Percentiles rank a stretch among this genome's conserved stretches.
Evolutionary conservation across 2,797 vertebrate genomes (phyloP).

Genomic region (Sphenodon punctatus): DNA sequence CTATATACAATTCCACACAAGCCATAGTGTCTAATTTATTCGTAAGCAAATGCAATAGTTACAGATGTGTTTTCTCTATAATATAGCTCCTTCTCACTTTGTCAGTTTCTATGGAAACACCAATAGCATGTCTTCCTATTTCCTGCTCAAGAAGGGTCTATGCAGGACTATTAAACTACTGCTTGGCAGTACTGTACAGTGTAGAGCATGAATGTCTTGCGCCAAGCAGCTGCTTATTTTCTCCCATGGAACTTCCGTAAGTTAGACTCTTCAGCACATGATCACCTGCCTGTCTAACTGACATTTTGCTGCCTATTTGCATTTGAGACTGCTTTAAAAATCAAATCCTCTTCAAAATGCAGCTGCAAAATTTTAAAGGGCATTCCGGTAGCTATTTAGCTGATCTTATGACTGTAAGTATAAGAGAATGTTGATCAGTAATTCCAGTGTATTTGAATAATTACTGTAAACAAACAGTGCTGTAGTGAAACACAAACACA

Average conservation of each 20-base stretch:
- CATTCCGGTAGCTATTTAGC: neutral
- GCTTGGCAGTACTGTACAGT: neutral
- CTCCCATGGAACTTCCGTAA: neutral
- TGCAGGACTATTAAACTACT: neutral
- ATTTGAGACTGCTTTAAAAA: neutral
- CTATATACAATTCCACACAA: accelerated
- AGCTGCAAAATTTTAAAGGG: neutral
- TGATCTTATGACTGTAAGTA: neutral
- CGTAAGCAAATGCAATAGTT: neutral
- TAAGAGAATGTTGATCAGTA: neutral
- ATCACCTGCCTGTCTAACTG: neutral
- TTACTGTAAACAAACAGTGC: neutral
- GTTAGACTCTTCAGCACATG: neutral
- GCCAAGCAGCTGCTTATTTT: neutral
- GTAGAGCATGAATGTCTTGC: neutral
- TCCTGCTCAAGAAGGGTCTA: neutral
- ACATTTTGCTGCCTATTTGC: neutral
- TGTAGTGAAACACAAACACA: neutral
- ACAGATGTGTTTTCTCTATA: neutral
- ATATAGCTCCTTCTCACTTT: neutral
- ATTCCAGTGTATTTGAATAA: neutral
- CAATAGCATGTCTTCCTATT: neutral
- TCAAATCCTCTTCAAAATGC: neutral
- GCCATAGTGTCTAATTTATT: neutral
- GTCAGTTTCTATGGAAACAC: neutral